A percentile compares a stretch with the other conserved stretches of the same genome.
Conservation (phyloP, 1,140 invertebrate genomes). For the Heliconius nattereri region DNA sequence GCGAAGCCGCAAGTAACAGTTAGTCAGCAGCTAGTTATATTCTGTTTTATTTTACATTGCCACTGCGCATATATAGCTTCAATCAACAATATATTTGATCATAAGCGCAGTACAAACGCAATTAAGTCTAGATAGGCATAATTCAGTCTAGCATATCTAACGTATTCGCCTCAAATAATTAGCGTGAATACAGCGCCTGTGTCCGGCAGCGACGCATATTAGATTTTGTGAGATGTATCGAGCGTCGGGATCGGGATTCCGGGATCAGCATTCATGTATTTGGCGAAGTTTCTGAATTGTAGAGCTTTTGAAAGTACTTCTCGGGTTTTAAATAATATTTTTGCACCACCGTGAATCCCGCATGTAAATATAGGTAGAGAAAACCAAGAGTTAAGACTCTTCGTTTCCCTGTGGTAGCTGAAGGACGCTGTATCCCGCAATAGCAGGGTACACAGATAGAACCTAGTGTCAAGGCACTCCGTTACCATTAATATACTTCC, state of each 20-base stretch:
- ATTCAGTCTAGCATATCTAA: not conserved
- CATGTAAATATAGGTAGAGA: too few species aligned
- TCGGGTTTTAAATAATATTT: too few species aligned
- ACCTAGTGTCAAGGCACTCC: too few species aligned
- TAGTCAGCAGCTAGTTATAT: not conserved
- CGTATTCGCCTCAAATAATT: constrained; percentile 3
- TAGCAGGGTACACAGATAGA: too few species aligned
- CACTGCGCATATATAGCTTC: not conserved
- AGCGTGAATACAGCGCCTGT: not conserved
- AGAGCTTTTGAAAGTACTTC: not conserved
- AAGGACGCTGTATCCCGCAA: too few species aligned
- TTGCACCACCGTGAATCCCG: too few species aligned
- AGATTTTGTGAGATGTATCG: not conserved
- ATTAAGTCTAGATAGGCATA: not conserved
- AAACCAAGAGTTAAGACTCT: too few species aligned
- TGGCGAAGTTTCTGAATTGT: not conserved
- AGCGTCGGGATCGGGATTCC: not conserved
- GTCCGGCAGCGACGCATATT: not conserved
- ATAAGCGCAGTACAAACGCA: not conserved
- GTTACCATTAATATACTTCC: too few species aligned
- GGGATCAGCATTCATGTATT: not conserved
- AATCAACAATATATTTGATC: not conserved
- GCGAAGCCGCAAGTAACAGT: too few species aligned
- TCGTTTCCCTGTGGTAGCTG: too few species aligned
- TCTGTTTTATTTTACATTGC: not conserved